These are phyloP conservation scores for Norana najaformis DNA, from an alignment of 2,888 invertebrate genomes.

Conservation along the genomic window DNA sequence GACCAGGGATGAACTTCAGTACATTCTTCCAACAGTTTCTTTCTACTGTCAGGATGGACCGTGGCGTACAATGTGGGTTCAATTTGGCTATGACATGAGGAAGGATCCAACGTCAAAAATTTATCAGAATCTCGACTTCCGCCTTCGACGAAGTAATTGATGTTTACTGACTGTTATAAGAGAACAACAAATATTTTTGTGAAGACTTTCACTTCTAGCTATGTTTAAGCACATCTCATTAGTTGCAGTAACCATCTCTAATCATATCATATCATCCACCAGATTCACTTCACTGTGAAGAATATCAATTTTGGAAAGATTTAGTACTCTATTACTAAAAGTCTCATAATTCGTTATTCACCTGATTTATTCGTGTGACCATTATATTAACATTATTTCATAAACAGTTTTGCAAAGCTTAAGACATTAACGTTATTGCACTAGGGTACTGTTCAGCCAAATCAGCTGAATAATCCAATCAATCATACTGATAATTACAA, in stretches of 20 bases:
- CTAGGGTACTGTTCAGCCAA: no score
- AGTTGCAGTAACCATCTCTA: neutral
- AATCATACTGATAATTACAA: no score
- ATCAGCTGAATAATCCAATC: no score
- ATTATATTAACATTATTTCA: no score
- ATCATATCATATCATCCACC: no score
- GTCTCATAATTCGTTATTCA: no score
- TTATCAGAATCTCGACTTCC: conserved; percentile 86
- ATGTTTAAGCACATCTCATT: neutral
- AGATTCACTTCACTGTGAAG: no score
- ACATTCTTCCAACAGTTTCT: conserved; percentile 78
- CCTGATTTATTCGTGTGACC: no score
- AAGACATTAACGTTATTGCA: no score
- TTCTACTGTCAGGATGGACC: conserved; percentile 84
- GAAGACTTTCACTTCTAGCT: neutral
- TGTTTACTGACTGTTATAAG: neutral
- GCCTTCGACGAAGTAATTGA: conserved; percentile 56
- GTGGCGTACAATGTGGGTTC: conserved; percentile 88
- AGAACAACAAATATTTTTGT: neutral
- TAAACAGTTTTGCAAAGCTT: no score
- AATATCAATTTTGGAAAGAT: no score
- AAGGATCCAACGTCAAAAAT: conserved; percentile 76
- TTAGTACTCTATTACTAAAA: no score
- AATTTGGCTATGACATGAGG: conserved; percentile 88
- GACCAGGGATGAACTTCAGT: conserved; percentile 44